Base-by-base conservation (phyloP, 2,888 invertebrate genomes). In the Pseudococcus viburni region DNA sequence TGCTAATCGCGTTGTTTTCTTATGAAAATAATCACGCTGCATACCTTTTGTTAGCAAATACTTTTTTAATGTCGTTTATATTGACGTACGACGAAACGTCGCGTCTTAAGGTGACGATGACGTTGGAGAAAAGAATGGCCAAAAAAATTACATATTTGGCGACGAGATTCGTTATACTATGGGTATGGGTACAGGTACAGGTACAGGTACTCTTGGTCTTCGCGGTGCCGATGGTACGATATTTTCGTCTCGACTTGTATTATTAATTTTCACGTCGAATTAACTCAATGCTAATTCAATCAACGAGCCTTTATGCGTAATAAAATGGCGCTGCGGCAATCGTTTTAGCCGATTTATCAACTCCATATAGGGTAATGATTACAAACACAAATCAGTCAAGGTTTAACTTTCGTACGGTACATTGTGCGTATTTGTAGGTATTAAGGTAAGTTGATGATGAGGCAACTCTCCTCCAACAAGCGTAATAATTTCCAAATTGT, bases 1-100 rank as follows among this genome's bases (percentile, higher is more conserved):
- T 73, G 73, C 73, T 73, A 73, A 73, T 73, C 73, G 73, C 73
- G 73, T 73, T 73, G 73, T 73, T 73, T 73, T 73, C 39, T 73
- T 73, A 73, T 39, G 73, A 26, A 17, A 73, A 33, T 73, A 73
- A 73, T 73, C 33, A 12, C 33, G 15, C 73, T 19, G 73, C 39
- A 33, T 73, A 33, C 33, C 73, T 33, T 59, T 59, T 19, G 19
- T 59, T 19, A n/a, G 19, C 19, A 59, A 59, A 59, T 59, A 59
- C 59, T 12, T 73, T 73, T 68, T 68, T 73, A 26, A 33, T 59
- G 19, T 73, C 2, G 26, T 73, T 33, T 33, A 33, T 11, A 33
- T 73, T 73, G 26, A 59, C 59, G 59, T 59, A 11, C 19, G 19
- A 59, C 19, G 19, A 51, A 51, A 8, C 59, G 6, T 80, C 80